A percentile compares a stretch with the other conserved stretches of the same genome.
Evolutionary conservation across 2,113 vertebrate species (phyloP).

Genomic region (Ptilonorhynchus violaceus): DNA sequence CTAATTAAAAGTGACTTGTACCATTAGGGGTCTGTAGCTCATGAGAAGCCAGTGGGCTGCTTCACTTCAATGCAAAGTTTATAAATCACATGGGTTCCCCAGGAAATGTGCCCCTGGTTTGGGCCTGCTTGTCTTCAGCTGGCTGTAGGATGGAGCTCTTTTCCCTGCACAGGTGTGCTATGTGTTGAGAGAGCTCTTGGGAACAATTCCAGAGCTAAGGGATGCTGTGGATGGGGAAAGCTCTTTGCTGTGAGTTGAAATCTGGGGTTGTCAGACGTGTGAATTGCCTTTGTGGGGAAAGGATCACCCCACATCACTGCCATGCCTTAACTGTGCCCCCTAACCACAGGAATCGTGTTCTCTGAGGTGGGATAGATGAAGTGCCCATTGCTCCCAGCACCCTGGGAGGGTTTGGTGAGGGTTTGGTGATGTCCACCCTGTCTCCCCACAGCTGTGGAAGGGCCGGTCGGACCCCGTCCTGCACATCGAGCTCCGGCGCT

Average conservation of each 20-base stretch:
- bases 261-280: neutral
- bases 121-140: neutral
- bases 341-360: neutral
- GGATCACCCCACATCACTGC: neutral
- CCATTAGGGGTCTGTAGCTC: neutral
- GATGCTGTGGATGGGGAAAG: neutral
- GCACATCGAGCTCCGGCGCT: constrained; percentile 91
- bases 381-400: neutral
- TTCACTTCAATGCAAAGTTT: neutral
- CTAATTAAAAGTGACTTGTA: neutral
- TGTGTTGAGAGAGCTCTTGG: neutral
- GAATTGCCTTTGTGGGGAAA: neutral
- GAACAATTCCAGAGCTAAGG: neutral
- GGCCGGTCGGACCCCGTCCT: constrained; percentile 87
- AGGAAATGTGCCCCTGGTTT: neutral
- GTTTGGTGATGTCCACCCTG: neutral
- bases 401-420: neutral
- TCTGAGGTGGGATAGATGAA: neutral
- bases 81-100: neutral
- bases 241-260: neutral
- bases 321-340: neutral
- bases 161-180: neutral
- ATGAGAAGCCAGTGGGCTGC: neutral
- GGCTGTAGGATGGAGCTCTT: neutral
- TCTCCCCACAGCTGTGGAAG: constrained; percentile 82